These are phyloP conservation scores for Drosophila kokeensis DNA, from an alignment of 2,888 invertebrate genomes.

Conservation along the genomic window DNA sequence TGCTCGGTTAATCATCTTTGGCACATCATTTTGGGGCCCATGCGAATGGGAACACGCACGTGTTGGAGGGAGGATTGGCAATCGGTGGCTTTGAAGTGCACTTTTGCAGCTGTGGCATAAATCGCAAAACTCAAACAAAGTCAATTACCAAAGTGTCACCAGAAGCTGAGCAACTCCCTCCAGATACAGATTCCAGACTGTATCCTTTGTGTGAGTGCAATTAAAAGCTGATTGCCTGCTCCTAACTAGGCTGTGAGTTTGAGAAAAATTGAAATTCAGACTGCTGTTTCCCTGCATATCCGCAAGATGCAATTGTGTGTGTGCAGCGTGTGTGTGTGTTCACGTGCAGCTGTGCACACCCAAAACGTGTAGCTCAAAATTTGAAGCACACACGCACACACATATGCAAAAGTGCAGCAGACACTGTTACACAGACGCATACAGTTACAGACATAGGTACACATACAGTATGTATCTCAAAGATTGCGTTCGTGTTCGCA, in stretches of 20 bases:
- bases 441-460: slow-evolving; percentile 17
- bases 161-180: slow-evolving; percentile 33
- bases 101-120: slow-evolving; percentile 30
- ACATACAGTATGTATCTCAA: slow-evolving; percentile 50
- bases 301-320: slow-evolving; percentile 56
- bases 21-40: slow-evolving; percentile 59
- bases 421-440: slow-evolving; percentile 17
- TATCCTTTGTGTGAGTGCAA: slow-evolving; percentile 58
- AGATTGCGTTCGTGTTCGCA: slow-evolving; percentile 74
- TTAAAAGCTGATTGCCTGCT: slow-evolving; percentile 83
- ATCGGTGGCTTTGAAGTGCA: slow-evolving; percentile 32
- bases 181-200: slow-evolving; percentile 24
- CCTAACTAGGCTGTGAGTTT: slow-evolving; percentile 40
- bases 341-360: slow-evolving; percentile 67
- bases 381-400: slow-evolving; percentile 61
- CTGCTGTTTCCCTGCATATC: slow-evolving; percentile 48
- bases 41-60: slow-evolving; percentile 28
- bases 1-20: slow-evolving; percentile 59
- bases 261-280: slow-evolving; percentile 70
- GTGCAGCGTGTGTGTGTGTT: slow-evolving; percentile 19
- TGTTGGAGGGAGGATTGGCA: slow-evolving; percentile 3
- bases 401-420: slow-evolving; percentile 10
- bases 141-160: slow-evolving; percentile 68
- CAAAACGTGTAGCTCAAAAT: slow-evolving; percentile 77
- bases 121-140: slow-evolving; percentile 58